Evolutionary conservation across 2,113 vertebrate species (phyloP).

Genomic region (Mus spicilegus): DNA sequence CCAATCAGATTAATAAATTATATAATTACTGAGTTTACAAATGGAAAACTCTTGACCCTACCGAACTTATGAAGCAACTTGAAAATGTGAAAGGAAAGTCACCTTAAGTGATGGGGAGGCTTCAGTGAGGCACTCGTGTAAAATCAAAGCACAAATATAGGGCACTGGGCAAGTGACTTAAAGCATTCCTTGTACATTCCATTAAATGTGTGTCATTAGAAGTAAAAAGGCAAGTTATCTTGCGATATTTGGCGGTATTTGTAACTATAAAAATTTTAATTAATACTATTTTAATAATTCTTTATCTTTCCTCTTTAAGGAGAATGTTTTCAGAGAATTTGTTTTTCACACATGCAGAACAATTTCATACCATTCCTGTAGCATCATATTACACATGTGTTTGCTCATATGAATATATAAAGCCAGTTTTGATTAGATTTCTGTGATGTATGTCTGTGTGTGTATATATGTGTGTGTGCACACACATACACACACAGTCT

Average conservation of each 20-base stretch:
- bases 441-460: conserved; percentile 76
- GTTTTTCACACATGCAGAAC: conserved; percentile 74
- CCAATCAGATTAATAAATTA: conserved; percentile 81
- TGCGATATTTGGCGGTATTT: conserved; percentile 81
- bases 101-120: conserved; percentile 81
- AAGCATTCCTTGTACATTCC: conserved; percentile 78
- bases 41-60: conserved; percentile 80
- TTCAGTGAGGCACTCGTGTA: conserved; percentile 80
- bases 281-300: conserved; percentile 80
- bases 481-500: conserved; percentile 53
- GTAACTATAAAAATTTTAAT: conserved; percentile 76
- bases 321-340: conserved; percentile 79
- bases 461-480: background rate
- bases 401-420: conserved; percentile 81
- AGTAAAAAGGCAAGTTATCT: conserved; percentile 78
- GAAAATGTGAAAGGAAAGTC: conserved; percentile 80
- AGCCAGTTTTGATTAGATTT: conserved; percentile 83
- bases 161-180: conserved; percentile 79
- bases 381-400: conserved; percentile 74
- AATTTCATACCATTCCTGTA: conserved; percentile 76
- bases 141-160: conserved; percentile 84
- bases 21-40: conserved; percentile 81
- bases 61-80: conserved; percentile 81
- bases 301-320: conserved; percentile 73
- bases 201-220: conserved; percentile 75